Base-by-base conservation (phyloP, 2,888 invertebrate species). In the Craniophora ligustri region DNA sequence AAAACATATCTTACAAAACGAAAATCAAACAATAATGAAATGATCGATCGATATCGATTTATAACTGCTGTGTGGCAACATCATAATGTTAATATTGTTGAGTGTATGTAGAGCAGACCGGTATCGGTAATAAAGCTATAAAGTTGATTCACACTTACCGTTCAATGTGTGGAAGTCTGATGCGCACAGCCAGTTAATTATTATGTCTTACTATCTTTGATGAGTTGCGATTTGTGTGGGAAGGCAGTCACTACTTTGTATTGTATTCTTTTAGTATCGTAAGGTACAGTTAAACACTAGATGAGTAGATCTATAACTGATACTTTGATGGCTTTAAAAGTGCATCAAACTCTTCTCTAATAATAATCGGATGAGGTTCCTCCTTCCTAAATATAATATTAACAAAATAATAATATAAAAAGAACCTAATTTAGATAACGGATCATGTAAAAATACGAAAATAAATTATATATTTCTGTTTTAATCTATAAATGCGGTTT, bases 181-280 rank as follows among this genome's bases (percentile, higher is more conserved):
- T 30, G 10, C 28, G 36, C 35, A 32, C 14, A 15, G 19, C 18
- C 35, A 26, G 26, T 55, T 61, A 45, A 64, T 55, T 55, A 46
- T 61, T 46, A 40, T 40, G 21, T 19, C 32, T 45, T 15, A 28
- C 14, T 31, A 30, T 18, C 35, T 28, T 28, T 28, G 55, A 42
- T 57, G 62, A 34, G 18, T 49, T 26, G 36, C 13, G 16, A 45
- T 41, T 57, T 30, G 30, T 19, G 45, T 45, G 66, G 41, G 49
- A 63, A 55, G 23, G 4, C 3, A 34, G 15, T 14, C 2, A 32
- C 11, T n/a, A n/a, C 18, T 32, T 40, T 45, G 23, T 49, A 15
- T 62, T 34, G 18, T 35, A 13, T 26, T 41, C 18, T 47, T 42
- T 49, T 40, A 30, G 39, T 41, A 41, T 45, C 15, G 13, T 26